Conservation (phyloP, 2,888 invertebrate species). For the Smittia aterrima region DNA sequence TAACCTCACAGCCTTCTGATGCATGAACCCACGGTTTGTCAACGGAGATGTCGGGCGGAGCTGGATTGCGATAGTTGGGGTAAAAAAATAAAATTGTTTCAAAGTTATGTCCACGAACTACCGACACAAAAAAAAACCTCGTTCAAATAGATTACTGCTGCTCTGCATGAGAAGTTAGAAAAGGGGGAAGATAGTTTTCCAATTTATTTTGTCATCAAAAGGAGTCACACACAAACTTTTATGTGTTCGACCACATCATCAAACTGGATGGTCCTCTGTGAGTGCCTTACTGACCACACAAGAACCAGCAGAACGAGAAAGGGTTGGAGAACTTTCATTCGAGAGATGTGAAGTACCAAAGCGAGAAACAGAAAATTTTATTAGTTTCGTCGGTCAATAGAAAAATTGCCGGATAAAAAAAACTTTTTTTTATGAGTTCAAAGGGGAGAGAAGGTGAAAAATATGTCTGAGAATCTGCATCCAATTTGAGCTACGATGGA, state of each 20-base stretch:
- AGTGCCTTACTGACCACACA: conserved; percentile 39
- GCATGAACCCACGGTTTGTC: conserved; percentile 63
- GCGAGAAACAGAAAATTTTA: conserved; percentile 6
- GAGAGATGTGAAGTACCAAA: not conserved
- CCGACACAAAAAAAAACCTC: not conserved
- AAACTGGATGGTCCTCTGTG: conserved; percentile 27
- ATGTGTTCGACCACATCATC: conserved; percentile 40
- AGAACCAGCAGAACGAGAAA: conserved; percentile 20
- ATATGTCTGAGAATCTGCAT: too few species aligned
- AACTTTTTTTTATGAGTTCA: not conserved
- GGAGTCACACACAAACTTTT: conserved; percentile 32
- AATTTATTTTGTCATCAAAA: conserved; percentile 41
- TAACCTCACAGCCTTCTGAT: conserved; percentile 62
- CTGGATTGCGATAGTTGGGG: conserved; percentile 49
- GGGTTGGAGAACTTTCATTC: not conserved
- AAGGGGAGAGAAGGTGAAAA: too few species aligned
- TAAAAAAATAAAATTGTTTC: conserved; percentile 11
- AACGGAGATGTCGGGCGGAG: conserved; percentile 64
- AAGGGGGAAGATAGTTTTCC: conserved; percentile 35
- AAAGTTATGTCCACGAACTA: not conserved
- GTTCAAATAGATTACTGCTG: conserved; percentile 5
- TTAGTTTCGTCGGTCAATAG: conserved; percentile 23
- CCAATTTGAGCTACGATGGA: not conserved
- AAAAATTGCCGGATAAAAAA: conserved; percentile 1
- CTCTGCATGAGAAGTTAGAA: not conserved